Base-by-base conservation (phyloP, 2,113 vertebrate species). In the Polypterus bichir region DNA sequence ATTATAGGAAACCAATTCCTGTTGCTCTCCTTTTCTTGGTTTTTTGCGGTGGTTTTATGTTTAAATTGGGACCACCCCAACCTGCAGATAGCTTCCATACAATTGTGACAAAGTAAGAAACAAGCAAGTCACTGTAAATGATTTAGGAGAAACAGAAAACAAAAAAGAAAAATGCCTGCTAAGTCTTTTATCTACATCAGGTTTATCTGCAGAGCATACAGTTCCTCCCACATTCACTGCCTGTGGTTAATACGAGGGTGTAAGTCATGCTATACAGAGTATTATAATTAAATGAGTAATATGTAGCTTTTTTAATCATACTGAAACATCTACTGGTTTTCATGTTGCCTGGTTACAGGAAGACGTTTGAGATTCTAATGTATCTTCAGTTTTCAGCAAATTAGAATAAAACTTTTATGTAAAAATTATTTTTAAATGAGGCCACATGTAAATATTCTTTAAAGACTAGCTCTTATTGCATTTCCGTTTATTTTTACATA, bases 251-350 rank as follows among this genome's bases (percentile, higher is more conserved):
- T 62, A 63, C 51, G 65, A 64, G 66, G 60, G 65, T 46, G 57
- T 66, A 55, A 59, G 65, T 68, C 48, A 48, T 51, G 2, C 3
- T 69, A 67, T 60, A 68, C 58, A 68, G 57, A 63, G 9, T 69
- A 68, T 67, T 51, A 69, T 49, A 68, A 64, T 69, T 67, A 62
- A 65, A 74, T 82, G 64, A 75, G 67, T 77, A 69, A 81, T 62
- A 11, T 6, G 7, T 45, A 48, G 63, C 49, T 66, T 65, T 69
- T 55, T 54, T 11, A 68, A 55, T 74, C 68, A 66, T 67, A 59
- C 65, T 27, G 48, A 62, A 48, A 59, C 27, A 27, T 27, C 27
- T 27, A 27, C 27, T 27, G 27, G 27, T 27, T 27, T 27, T 27
- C 27, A 27, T 27, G 27, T 27, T 27, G 27, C 27, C 27, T 27